Conservation (phyloP, 2,888 invertebrate genomes). For the Meiosimyza platycephala region DNA sequence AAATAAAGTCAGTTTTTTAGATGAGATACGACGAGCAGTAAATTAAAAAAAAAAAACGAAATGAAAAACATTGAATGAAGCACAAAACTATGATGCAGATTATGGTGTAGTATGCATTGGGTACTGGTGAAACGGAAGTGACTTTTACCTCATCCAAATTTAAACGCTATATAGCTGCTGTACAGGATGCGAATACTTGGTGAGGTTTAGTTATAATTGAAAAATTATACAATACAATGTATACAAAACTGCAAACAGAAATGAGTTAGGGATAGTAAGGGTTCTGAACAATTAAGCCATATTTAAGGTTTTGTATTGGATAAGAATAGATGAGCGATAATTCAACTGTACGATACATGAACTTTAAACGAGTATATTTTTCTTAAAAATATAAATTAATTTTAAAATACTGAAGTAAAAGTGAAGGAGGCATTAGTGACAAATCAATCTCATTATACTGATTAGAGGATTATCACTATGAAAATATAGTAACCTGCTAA, state of each 20-base stretch:
- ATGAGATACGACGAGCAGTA: neutral
- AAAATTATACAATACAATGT: constrained; percentile 9
- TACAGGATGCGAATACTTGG: constrained; percentile 9
- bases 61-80: neutral
- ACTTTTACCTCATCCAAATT: neutral
- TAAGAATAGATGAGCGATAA: neutral
- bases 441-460: no score
- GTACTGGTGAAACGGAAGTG: neutral
- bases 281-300: neutral
- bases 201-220: constrained; percentile 7
- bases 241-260: neutral
- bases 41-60: constrained; percentile 2
- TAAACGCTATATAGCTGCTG: neutral
- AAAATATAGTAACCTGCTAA: no score
- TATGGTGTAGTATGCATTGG: no score
- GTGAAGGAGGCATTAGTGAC: no score
- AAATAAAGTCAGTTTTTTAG: constrained; percentile 28
- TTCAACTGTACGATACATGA: neutral
- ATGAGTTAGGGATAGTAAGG: neutral
- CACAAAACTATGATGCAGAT: no score
- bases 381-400: no score
- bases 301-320: neutral
- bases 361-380: no score
- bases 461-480: no score
- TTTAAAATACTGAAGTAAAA: no score